Percentiles rank a stretch among this genome's conserved stretches.
These are phyloP conservation scores for Acipenser transmontanus DNA, from an alignment of 2,797 vertebrate species.

Conservation along the genomic window DNA sequence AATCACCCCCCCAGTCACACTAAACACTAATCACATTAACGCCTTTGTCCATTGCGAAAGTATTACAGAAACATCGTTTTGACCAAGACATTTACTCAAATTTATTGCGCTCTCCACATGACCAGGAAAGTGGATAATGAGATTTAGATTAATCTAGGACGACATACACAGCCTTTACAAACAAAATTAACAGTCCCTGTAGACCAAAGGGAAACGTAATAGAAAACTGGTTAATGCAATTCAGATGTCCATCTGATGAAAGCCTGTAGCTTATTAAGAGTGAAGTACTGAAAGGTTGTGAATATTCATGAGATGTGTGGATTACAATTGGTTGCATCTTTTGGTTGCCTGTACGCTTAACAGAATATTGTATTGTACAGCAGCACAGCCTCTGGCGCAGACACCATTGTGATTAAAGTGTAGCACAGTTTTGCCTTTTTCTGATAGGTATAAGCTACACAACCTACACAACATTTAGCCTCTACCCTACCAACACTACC, in stretches of 20 bases:
- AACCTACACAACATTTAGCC: no score
- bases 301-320: slow-evolving; percentile 8
- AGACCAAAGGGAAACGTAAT: slow-evolving; percentile 7
- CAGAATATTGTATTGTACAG: no score
- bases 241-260: slow-evolving; percentile 7
- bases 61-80: no score
- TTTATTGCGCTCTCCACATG: slow-evolving; percentile 9
- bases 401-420: no score
- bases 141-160: slow-evolving; percentile 33
- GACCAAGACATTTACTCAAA: slow-evolving; percentile 5
- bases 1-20: no score
- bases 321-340: background rate
- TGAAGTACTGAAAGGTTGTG: background rate
- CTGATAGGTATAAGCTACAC: no score
- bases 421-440: no score
- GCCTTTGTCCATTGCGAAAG: no score
- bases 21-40: no score
- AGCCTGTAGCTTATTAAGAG: slow-evolving; percentile 5
- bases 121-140: slow-evolving; percentile 12
- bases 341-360: no score
- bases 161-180: slow-evolving; percentile 26
- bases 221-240: background rate
- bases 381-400: no score
- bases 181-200: slow-evolving; percentile 17
- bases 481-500: no score